phyloP scores from a whole-genome alignment of 2,113 vertebrate genomes.

The Stictonetta naevosa region DNA sequence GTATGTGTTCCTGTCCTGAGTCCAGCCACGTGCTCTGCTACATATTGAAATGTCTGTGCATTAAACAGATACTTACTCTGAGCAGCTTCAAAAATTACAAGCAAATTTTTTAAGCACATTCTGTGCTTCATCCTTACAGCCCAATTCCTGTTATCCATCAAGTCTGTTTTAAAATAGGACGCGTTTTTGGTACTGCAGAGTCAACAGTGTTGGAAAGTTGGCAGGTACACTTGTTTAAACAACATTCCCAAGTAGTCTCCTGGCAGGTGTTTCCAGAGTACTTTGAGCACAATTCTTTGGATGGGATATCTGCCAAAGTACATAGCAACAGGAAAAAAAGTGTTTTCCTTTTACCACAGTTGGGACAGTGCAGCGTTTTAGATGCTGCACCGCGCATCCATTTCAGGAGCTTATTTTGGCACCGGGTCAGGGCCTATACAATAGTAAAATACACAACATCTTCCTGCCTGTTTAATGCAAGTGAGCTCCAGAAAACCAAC shows the following conservation, averaged over 20 bases:
- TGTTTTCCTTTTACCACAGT: constrained; percentile 72
- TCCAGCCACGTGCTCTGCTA: background rate
- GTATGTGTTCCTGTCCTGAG: background rate
- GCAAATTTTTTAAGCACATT: constrained; percentile 55
- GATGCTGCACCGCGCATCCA: constrained; percentile 52
- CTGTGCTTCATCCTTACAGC: constrained; percentile 50
- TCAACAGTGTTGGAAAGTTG: constrained; percentile 82
- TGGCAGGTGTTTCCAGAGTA: constrained; percentile 85
- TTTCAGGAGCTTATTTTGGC: constrained; percentile 66
- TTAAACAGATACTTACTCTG: background rate
- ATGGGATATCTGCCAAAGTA: constrained; percentile 79
- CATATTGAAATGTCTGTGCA: background rate
- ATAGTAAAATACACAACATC: constrained; percentile 55
- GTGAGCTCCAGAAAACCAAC: background rate
- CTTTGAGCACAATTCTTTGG: constrained; percentile 79
- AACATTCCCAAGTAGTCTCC: constrained; percentile 81
- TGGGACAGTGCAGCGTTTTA: constrained; percentile 67
- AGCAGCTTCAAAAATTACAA: constrained; percentile 12
- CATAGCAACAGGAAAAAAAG: constrained; percentile 78
- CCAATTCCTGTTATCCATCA: constrained; percentile 75
- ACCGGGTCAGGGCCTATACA: constrained; percentile 46
- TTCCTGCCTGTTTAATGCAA: constrained; percentile 26
- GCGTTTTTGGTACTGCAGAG: constrained; percentile 68
- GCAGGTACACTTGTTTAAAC: constrained; percentile 82
- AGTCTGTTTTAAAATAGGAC: constrained; percentile 76